These are phyloP conservation scores for Nannobrachium achirus DNA, from an alignment of 2,113 vertebrate species.

Conservation along the genomic window DNA sequence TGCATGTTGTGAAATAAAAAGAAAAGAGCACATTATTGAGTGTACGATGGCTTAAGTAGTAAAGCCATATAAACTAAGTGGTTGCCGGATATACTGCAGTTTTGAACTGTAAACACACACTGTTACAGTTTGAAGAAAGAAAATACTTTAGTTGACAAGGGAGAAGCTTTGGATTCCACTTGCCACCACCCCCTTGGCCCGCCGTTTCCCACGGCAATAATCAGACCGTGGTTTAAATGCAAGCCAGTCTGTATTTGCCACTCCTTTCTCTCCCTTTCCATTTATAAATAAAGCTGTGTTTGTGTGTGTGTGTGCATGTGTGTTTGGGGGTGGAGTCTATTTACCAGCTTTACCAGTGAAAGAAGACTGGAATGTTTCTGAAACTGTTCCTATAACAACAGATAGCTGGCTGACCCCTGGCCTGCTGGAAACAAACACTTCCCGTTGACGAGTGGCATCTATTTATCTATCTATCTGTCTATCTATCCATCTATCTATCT, in stretches of 20 bases:
- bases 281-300: slow-evolving; percentile 10
- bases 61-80: too few relatives aligned
- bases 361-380: slow-evolving; percentile 53
- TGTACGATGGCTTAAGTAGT: too few relatives aligned
- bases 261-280: slow-evolving; percentile 14
- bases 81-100: too few relatives aligned
- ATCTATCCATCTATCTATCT: background rate
- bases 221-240: slow-evolving; percentile 2
- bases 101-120: too few relatives aligned
- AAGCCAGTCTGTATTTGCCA: slow-evolving; percentile 34
- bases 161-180: background rate
- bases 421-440: slow-evolving; percentile 59
- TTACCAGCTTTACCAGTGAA: background rate
- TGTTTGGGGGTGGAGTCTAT: slow-evolving; percentile 1
- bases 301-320: slow-evolving; percentile 15
- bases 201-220: slow-evolving; percentile 17
- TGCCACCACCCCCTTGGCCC: background rate
- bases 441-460: slow-evolving; percentile 53
- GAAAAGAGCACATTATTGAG: too few relatives aligned
- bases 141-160: too few relatives aligned
- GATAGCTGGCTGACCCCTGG: slow-evolving; percentile 53
- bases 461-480: background rate
- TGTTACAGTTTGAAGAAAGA: too few relatives aligned
- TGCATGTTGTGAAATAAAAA: too few relatives aligned
- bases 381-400: slow-evolving; percentile 65